A percentile compares a stretch with the other conserved stretches of the same genome.
phyloP scores from a whole-genome alignment of 2,888 invertebrate genomes.

The Hyalella azteca region DNA sequence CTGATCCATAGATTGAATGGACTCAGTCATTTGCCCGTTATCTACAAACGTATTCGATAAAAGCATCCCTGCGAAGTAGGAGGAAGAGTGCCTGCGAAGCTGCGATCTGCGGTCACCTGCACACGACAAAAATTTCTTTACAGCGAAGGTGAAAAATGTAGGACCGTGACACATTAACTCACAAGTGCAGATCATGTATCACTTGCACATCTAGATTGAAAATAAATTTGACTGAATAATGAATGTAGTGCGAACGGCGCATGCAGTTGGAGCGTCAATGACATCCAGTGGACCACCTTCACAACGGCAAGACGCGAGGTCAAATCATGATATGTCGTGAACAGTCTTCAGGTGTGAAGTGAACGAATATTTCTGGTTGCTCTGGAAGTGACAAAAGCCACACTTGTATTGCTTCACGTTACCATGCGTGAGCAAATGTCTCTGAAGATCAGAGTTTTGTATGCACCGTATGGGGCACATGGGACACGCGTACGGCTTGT shows the following conservation, averaged over 20 bases:
- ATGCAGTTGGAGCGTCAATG: too few relatives aligned
- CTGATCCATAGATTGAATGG: too few relatives aligned
- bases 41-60: too few relatives aligned
- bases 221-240: too few relatives aligned
- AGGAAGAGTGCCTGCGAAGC: background rate
- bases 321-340: background rate
- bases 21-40: too few relatives aligned
- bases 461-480: conserved; percentile 17
- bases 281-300: too few relatives aligned
- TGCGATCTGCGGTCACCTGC: conserved; percentile 2
- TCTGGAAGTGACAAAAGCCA: conserved; percentile 33
- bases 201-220: too few relatives aligned
- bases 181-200: too few relatives aligned
- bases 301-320: too few relatives aligned
- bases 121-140: background rate
- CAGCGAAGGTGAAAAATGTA: too few relatives aligned
- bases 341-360: background rate
- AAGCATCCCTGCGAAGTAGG: background rate
- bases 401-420: conserved; percentile 38
- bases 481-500: conserved; percentile 39
- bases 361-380: conserved; percentile 20
- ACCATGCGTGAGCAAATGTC: conserved; percentile 41
- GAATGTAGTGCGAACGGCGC: too few relatives aligned
- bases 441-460: conserved; percentile 25
- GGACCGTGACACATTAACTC: too few relatives aligned